Percentiles rank a stretch among this genome's conserved stretches.
These are phyloP conservation scores for Rostratula benghalensis DNA, from an alignment of 2,113 vertebrate genomes.

Conservation along the genomic window DNA sequence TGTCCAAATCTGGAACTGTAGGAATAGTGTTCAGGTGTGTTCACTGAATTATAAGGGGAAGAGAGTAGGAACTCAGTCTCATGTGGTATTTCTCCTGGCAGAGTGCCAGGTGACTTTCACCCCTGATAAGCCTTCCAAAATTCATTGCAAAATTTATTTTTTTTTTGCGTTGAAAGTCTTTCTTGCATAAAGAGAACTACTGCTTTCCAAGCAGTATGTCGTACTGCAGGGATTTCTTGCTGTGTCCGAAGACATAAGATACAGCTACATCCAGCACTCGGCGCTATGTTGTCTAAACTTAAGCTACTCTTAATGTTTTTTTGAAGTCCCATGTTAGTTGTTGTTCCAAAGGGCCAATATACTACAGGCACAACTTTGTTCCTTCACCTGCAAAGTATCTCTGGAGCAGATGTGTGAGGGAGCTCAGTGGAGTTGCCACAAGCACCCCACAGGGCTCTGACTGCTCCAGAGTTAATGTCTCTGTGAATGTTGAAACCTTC, in stretches of 20 bases:
- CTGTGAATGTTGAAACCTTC: background rate
- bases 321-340: background rate
- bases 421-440: background rate
- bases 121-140: background rate
- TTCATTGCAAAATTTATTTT: background rate
- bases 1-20: background rate
- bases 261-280: background rate
- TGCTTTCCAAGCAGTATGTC: background rate
- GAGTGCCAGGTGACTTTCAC: background rate
- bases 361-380: background rate
- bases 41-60: background rate
- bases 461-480: background rate
- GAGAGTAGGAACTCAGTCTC: background rate
- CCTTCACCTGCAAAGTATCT: background rate
- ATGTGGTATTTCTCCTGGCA: background rate
- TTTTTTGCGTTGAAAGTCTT: background rate
- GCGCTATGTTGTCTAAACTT: background rate
- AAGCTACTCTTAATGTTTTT: background rate
- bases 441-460: background rate
- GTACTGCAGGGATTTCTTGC: background rate
- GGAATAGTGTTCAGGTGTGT: background rate
- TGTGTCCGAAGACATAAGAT: background rate
- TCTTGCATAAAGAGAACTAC: background rate
- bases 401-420: background rate
- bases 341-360: background rate